Evolutionary conservation across 2,797 vertebrate species (phyloP).

Genomic region (Pristis pectinata): DNA sequence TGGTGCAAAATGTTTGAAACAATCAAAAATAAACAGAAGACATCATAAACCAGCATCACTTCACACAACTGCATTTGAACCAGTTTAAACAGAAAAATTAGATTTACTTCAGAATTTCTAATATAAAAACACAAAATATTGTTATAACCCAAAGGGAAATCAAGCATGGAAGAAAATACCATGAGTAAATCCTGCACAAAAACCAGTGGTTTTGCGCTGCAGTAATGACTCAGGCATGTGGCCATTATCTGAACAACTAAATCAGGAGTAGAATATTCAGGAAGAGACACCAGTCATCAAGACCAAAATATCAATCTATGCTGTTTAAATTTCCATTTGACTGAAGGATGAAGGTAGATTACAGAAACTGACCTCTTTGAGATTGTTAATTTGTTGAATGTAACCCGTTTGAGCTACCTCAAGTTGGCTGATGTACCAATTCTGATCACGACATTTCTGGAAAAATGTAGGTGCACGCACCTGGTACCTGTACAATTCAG

Average conservation of each 20-base stretch:
- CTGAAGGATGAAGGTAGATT: background rate
- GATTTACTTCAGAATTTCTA: background rate
- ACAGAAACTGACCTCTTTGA: conserved; percentile 78
- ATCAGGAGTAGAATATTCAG: background rate
- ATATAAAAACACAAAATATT: background rate
- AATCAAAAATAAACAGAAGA: conserved; percentile 1
- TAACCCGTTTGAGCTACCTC: conserved; percentile 89
- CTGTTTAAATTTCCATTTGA: background rate
- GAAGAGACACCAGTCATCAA: background rate
- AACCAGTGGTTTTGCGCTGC: background rate
- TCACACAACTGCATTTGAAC: background rate
- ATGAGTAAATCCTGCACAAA: background rate
- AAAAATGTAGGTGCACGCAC: conserved; percentile 96
- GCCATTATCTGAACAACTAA: background rate
- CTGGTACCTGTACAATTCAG: conserved; percentile 71
- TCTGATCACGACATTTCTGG: conserved; percentile 95
- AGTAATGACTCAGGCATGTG: background rate
- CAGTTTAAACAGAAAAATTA: no score
- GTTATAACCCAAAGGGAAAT: background rate
- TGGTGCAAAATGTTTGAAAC: background rate
- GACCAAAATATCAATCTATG: background rate
- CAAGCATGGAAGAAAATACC: background rate
- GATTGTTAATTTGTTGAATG: conserved; percentile 94
- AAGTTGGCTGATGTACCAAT: conserved; percentile 96
- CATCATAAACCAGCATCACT: background rate